Percentiles rank a stretch among this genome's conserved stretches.
These are phyloP conservation scores for Oceanodroma tethys DNA, from an alignment of 2,113 vertebrate species.

Conservation along the genomic window DNA sequence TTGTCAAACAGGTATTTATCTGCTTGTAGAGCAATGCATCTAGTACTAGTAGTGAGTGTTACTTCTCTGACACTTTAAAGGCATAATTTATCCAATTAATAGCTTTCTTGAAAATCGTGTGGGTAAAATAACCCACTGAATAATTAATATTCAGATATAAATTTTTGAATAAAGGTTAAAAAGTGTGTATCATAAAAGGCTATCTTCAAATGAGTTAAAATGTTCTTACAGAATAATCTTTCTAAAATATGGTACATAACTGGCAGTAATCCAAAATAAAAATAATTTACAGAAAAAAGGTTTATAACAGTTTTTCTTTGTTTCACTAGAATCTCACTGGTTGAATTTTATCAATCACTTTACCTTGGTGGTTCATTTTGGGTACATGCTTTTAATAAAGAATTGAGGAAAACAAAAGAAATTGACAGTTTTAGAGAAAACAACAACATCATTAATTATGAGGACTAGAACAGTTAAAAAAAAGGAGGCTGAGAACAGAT, in stretches of 20 bases:
- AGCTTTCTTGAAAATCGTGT: not conserved
- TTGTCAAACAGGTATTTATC: constrained; percentile 22
- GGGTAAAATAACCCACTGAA: not conserved
- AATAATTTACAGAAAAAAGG: not conserved
- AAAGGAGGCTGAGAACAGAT: not conserved
- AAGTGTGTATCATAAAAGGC: not conserved
- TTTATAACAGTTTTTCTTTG: not conserved
- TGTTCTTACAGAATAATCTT: not conserved
- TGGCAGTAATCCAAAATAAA: not conserved
- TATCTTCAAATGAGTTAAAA: not conserved
- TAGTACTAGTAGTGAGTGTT: not conserved
- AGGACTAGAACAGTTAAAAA: not conserved
- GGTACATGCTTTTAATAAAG: not conserved
- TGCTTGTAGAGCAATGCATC: not conserved
- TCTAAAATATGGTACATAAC: not conserved
- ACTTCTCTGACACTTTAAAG: not conserved
- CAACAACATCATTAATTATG: not conserved
- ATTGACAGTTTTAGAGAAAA: not conserved
- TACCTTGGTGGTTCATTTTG: not conserved
- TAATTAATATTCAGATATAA: not conserved
- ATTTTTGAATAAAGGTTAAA: not conserved
- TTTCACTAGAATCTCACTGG: not conserved
- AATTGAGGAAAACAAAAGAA: not conserved
- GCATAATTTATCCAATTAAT: not conserved
- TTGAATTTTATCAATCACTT: not conserved